A percentile compares a stretch with the other conserved stretches of the same genome.
These are phyloP conservation scores for Pelecanoides urinatrix DNA, from an alignment of 2,113 vertebrate species.

Conservation along the genomic window DNA sequence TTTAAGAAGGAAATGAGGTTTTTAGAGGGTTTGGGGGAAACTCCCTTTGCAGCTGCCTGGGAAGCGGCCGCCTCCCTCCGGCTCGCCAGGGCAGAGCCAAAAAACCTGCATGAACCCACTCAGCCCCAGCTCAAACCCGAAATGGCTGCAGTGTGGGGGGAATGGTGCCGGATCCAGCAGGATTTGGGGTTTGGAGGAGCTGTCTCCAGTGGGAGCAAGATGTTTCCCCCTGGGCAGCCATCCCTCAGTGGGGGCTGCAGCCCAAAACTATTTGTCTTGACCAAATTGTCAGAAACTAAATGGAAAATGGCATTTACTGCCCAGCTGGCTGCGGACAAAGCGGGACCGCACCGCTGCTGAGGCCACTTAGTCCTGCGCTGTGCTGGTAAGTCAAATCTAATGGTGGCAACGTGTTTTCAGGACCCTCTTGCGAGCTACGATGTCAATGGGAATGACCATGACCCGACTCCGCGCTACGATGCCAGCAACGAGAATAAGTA, in stretches of 20 bases:
- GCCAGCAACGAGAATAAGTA: constrained; percentile 92
- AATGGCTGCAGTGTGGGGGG: accelerated
- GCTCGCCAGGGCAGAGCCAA: background rate
- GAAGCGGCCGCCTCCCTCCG: background rate
- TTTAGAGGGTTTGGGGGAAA: constrained; percentile 7
- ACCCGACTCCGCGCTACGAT: constrained; percentile 88
- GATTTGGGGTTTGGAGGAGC: background rate
- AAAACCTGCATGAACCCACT: background rate
- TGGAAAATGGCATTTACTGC: background rate
- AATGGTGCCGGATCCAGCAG: background rate
- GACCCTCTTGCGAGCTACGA: constrained; percentile 92
- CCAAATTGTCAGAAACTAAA: background rate
- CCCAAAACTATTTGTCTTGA: background rate
- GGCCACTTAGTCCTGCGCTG: accelerated
- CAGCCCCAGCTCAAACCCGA: background rate
- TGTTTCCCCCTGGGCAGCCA: background rate
- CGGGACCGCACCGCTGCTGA: accelerated
- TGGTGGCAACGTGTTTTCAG: constrained; percentile 53
- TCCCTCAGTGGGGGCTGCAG: background rate
- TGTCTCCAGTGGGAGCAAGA: background rate
- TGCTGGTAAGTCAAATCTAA: background rate
- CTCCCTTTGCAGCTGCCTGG: constrained; percentile 41
- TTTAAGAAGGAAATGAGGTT: constrained; percentile 24
- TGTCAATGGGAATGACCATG: constrained; percentile 88
- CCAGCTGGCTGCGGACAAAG: background rate